Evolutionary conservation across 1,140 invertebrate genomes (phyloP), one percentile per base, ranked within the genome.

Genomic region (Cyclina sinensis): DNA sequence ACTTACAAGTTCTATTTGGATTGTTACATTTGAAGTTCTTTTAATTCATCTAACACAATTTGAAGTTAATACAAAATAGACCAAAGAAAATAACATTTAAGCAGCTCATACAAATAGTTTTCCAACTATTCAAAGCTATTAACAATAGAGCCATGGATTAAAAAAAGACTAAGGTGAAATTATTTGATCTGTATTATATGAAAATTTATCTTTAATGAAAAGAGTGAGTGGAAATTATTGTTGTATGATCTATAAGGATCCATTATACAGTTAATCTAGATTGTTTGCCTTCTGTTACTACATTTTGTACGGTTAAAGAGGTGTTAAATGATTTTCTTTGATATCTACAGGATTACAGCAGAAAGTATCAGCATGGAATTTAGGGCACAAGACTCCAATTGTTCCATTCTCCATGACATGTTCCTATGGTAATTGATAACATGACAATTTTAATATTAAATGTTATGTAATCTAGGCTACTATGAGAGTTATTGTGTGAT

Each of bases 141-240:
- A 70, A 70, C 65, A 70, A 70, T 37, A 62, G 27, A 4, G 7
- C 59, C 21, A 32, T 16, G 18, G 65, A 37, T 35, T 70, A 37
- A 37, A 70, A 70, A 70, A 35, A 4, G 32, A 35, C 32, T 70
- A 70, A 70, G 30, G 65, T 70, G 65, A 70, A 70, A 70, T 37
- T 70, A 70, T 70, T 70, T 70, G 65, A 70, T 70, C 65, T 70
- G 65, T 70, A 21, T 70, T 70, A 35, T 37, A 39, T 18, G 65
- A 70, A 70, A 37, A 32, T 70, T 70, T 70, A 70, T 70, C 57
- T 62, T 37, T 14, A 70, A 16, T 70, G 32, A 70, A 70, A 16
- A 70, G 32, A 70, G 18, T 16, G 65, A 30, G 12, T 30, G 65
- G 11, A 70, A 37, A 70, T 70, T 16, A 70, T 70, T 70, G 65